Evolutionary conservation across 2,113 vertebrate species (phyloP).

Genomic region (Dromiciops gliroides): DNA sequence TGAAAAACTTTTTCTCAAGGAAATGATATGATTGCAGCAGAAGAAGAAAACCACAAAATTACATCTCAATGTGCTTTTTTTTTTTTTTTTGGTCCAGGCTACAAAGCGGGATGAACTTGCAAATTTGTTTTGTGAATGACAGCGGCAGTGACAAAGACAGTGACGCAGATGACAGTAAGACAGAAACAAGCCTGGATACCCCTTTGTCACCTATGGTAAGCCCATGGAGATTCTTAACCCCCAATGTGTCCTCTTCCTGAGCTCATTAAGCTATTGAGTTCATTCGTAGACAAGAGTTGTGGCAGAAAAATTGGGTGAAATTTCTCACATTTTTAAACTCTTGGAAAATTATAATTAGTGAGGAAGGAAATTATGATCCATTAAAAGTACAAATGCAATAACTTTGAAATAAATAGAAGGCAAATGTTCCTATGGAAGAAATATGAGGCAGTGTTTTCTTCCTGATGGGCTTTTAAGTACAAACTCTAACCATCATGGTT

Average conservation of each 20-base stretch:
- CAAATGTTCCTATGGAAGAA: background rate
- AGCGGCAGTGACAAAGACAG: conserved; percentile 99
- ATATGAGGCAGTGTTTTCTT: background rate
- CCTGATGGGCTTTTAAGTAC: background rate
- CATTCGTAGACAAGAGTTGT: background rate
- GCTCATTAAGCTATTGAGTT: background rate
- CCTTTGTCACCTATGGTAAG: conserved; percentile 96
- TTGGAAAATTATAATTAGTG: background rate
- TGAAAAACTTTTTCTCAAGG: background rate
- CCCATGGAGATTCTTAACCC: background rate
- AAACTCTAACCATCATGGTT: background rate
- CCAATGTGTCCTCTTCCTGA: rapidly evolving
- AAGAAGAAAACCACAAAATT: rapidly evolving
- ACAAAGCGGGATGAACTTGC: conserved; percentile 99
- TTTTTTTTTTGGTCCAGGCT: conserved; percentile 83
- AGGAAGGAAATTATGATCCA: background rate
- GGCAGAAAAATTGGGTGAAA: background rate
- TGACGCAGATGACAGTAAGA: conserved; percentile 98
- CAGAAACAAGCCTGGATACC: conserved; percentile 97
- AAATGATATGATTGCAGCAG: background rate
- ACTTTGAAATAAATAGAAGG: background rate
- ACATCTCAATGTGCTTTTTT: background rate
- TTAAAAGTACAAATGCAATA: background rate
- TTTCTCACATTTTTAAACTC: background rate
- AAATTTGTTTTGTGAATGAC: conserved; percentile 99